Evolutionary conservation across 2,113 vertebrate genomes (phyloP), one percentile per base, ranked within the genome.

Genomic region (Mormoops blainvillei): DNA sequence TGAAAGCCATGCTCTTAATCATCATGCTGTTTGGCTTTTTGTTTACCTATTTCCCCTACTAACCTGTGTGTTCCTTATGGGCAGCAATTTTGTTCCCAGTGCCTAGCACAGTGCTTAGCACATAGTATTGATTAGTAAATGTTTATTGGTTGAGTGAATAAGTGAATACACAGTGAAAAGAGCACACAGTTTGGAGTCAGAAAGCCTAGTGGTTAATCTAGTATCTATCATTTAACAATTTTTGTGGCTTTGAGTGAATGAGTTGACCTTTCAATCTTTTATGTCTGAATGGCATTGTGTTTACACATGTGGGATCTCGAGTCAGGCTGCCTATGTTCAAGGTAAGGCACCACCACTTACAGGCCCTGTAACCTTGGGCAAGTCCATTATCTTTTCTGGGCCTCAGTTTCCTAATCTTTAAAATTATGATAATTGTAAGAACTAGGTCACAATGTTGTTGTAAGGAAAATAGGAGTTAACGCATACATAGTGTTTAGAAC

Each of bases 111-210:
- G 9, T 63, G 19, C 9, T 70, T 87, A 50, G 43, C 54, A 83
- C 71, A 91, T 33, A 63, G 8, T 54, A 31, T 3, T 82, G 3
- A 14, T 95, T 89, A 91, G 87, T 65, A 65, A 73, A 50, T 77
- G n/a, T 43, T 86, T 89, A 82, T 67, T 93, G 24, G 9, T 71
- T 87, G 26, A 67, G 65, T 33, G n/a, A 58, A 70, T 93, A 80
- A 68, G 94, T 63, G 18, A 92, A 95, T 31, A 36, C 5, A 24
- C 61, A 85, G 9, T 74, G 54, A 87, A 89, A 95, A 71, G 4
- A 80, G 14, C 36, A 89, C 61, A 94, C n/a, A 87, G 82, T 94
- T 94, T 94, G 22, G 18, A n/a, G 11, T 87, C 7, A 94, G 68
- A 96, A 91, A 87, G 15, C 26, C 11, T 67, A 68, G 7, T 74